Evolutionary conservation across 2,113 vertebrate species (phyloP).

Genomic region (Arizona elegans): DNA sequence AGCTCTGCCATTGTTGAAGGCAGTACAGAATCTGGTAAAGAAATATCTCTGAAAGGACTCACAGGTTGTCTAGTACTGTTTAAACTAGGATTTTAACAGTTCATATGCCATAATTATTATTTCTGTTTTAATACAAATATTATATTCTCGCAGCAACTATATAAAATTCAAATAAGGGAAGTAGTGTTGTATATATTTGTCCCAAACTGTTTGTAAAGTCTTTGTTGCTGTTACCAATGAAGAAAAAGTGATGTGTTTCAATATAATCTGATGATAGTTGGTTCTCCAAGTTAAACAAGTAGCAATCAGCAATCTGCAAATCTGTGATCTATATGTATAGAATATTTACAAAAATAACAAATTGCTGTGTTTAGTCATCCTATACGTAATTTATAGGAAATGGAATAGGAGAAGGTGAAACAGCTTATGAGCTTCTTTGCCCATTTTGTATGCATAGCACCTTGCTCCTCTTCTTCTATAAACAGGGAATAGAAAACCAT

Average conservation of each 20-base stretch:
- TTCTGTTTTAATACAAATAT: conserved; percentile 39
- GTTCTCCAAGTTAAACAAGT: neutral
- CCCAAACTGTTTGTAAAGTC: neutral
- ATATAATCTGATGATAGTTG: neutral
- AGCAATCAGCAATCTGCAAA: neutral
- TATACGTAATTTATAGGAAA: too few species aligned
- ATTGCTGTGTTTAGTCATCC: neutral
- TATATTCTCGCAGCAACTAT: neutral
- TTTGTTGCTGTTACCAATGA: neutral
- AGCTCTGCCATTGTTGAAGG: neutral
- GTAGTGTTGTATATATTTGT: neutral
- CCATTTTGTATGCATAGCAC: neutral
- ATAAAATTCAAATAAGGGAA: neutral
- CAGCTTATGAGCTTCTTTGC: neutral
- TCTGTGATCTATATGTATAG: neutral
- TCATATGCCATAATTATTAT: conserved; percentile 33
- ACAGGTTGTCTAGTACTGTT: conserved; percentile 12
- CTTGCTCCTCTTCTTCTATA: neutral
- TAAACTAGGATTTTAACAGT: conserved; percentile 2
- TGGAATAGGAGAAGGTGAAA: neutral
- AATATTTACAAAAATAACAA: neutral
- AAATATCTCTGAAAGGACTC: conserved; percentile 3
- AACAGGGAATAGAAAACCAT: neutral
- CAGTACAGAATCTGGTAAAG: neutral
- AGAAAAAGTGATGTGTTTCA: neutral